A percentile compares a stretch with the other conserved stretches of the same genome.
Evolutionary conservation across 2,888 invertebrate species (phyloP).

Genomic region (Anaspis maculata): DNA sequence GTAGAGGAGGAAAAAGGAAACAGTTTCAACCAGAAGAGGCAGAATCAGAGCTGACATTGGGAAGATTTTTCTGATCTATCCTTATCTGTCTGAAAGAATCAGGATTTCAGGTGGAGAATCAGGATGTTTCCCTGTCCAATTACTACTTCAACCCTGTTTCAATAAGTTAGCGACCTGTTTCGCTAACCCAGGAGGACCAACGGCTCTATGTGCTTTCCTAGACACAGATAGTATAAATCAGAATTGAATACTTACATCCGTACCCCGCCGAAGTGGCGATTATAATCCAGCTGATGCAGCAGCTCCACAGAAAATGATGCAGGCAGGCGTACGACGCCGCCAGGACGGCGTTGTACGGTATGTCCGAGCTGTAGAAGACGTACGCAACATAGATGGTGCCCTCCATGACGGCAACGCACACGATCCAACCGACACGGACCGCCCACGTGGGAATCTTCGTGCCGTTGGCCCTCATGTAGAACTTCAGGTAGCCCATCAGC

Average conservation of each 20-base stretch:
- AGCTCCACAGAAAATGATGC: constrained; percentile 32
- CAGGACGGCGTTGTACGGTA: constrained; percentile 22
- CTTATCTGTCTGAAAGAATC: too few relatives aligned
- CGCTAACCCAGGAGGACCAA: too few relatives aligned
- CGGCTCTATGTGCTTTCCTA: neutral
- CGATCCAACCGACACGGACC: constrained; percentile 27
- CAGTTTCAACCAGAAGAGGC: too few relatives aligned
- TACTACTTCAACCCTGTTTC: neutral
- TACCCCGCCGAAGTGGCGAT: constrained; percentile 33
- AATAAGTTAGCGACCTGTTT: neutral
- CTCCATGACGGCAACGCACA: constrained; percentile 22
- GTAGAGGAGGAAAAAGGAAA: too few relatives aligned
- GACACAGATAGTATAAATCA: neutral
- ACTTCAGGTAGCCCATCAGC: constrained; percentile 30
- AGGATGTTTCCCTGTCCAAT: too few relatives aligned
- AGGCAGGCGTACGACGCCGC: constrained; percentile 32
- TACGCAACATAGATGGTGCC: constrained; percentile 28
- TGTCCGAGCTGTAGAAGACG: constrained; percentile 29
- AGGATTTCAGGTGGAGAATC: too few relatives aligned
- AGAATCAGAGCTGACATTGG: too few relatives aligned
- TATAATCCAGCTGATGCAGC: constrained; percentile 32
- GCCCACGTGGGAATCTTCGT: constrained; percentile 22
- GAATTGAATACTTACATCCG: constrained; percentile 24
- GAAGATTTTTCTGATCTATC: too few relatives aligned
- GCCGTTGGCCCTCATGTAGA: constrained; percentile 23